Percentiles rank a stretch among this genome's conserved stretches.
phyloP scores from a whole-genome alignment of 2,113 vertebrate genomes.

The Cettia cetti region DNA sequence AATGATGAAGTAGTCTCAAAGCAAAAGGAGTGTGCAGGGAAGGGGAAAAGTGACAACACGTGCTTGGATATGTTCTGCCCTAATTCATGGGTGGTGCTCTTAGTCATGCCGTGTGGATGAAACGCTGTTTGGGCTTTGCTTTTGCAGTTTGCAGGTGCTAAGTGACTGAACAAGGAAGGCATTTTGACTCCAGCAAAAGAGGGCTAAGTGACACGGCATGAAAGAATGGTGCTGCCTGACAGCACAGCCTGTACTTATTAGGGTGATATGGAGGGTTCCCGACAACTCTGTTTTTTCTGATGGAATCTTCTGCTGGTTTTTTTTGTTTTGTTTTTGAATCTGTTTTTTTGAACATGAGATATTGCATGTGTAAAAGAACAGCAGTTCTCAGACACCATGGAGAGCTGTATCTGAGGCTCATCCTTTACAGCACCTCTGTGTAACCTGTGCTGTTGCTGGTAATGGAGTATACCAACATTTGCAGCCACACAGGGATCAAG shows the following conservation, averaged over 20 bases:
- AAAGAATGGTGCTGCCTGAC: rapidly evolving
- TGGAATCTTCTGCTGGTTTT: neutral
- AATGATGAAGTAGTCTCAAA: neutral
- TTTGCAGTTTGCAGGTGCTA: neutral
- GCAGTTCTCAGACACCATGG: neutral
- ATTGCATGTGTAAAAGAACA: rapidly evolving
- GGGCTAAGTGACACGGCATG: neutral
- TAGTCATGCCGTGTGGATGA: neutral
- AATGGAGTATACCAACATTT: neutral
- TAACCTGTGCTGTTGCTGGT: neutral
- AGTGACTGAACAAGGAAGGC: neutral
- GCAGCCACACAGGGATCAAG: neutral
- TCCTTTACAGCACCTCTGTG: neutral
- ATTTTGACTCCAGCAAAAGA: neutral
- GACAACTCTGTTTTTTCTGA: neutral
- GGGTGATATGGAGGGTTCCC: rapidly evolving
- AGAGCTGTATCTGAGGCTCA: neutral
- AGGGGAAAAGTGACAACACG: neutral
- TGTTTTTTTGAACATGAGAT: neutral
- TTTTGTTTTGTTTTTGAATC: neutral
- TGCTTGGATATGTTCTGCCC: neutral
- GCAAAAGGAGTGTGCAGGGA: neutral
- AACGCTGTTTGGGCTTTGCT: rapidly evolving
- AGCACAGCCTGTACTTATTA: neutral
- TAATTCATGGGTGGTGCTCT: neutral